Percentiles rank a stretch among this genome's conserved stretches.
phyloP scores from a whole-genome alignment of 2,888 invertebrate species.

The Plemyria rubiginata region DNA sequence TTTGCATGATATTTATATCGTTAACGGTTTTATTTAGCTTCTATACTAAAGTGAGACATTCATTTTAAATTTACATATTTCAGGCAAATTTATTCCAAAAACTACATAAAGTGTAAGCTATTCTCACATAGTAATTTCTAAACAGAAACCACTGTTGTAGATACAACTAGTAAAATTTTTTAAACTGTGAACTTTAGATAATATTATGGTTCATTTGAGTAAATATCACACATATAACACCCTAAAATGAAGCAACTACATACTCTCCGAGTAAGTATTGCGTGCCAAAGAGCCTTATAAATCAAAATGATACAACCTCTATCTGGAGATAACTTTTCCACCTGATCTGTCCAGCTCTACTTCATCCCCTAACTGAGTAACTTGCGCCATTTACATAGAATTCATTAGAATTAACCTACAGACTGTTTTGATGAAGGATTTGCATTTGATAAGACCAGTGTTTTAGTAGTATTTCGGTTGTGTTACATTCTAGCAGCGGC shows the following conservation, averaged over 20 bases:
- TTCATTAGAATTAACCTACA: background rate
- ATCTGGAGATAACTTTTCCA: constrained; percentile 5
- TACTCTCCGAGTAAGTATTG: background rate
- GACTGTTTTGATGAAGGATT: no score
- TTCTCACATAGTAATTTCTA: no score
- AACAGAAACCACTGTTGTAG: no score
- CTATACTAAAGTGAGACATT: background rate
- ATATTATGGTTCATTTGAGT: background rate
- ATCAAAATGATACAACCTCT: constrained; percentile 1
- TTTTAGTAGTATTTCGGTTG: background rate
- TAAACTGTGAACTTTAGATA: no score
- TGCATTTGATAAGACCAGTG: background rate
- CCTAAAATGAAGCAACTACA: background rate
- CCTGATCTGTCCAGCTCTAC: constrained; percentile 1
- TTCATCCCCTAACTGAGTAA: background rate
- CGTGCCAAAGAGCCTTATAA: background rate
- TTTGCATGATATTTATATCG: background rate
- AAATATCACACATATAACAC: background rate
- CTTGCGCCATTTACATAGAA: background rate
- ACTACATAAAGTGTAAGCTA: no score
- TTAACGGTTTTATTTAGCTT: background rate
- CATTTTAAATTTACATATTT: background rate
- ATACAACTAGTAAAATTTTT: no score
- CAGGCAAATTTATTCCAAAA: no score
- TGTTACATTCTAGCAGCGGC: no score